Evolutionary conservation across 1,140 invertebrate genomes (phyloP).

Genomic region (Drosophila nigrodunni): DNA sequence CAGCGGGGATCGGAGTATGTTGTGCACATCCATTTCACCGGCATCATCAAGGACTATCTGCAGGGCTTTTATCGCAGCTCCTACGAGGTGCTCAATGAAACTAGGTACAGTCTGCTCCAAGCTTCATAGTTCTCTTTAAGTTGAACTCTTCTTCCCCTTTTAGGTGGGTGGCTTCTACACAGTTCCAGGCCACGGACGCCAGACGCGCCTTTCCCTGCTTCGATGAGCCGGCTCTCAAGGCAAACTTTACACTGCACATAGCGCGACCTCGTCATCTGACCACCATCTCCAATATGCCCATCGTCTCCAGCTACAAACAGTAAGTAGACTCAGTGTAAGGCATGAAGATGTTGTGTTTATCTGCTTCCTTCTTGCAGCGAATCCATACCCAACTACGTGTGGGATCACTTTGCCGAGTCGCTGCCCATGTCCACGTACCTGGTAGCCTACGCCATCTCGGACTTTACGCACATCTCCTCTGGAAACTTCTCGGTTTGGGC

Average conservation of each 20-base stretch:
- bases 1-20: slow-evolving; percentile 87
- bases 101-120: slow-evolving; percentile 85
- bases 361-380: slow-evolving; percentile 39
- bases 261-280: slow-evolving; percentile 90
- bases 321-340: slow-evolving; percentile 29
- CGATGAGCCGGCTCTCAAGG: slow-evolving; percentile 97
- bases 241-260: slow-evolving; percentile 92
- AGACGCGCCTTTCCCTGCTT: slow-evolving; percentile 96
- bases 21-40: slow-evolving; percentile 89
- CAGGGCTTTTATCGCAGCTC: slow-evolving; percentile 95
- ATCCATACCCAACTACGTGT: slow-evolving; percentile 87
- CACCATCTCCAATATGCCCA: slow-evolving; percentile 91
- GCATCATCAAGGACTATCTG: slow-evolving; percentile 90
- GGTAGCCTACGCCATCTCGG: slow-evolving; percentile 96
- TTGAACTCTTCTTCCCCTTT: slow-evolving; percentile 2
- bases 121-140: not conserved
- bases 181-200: slow-evolving; percentile 96
- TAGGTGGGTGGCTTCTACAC: slow-evolving; percentile 93
- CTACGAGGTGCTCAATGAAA: slow-evolving; percentile 89
- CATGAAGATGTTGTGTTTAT: too few species aligned
- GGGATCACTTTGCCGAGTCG: slow-evolving; percentile 92
- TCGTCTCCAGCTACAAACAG: slow-evolving; percentile 59
- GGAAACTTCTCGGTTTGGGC: slow-evolving; percentile 92
- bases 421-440: slow-evolving; percentile 97
- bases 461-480: slow-evolving; percentile 89